Base-by-base conservation (phyloP, 2,113 vertebrate genomes). In the Callionymus lyra region DNA sequence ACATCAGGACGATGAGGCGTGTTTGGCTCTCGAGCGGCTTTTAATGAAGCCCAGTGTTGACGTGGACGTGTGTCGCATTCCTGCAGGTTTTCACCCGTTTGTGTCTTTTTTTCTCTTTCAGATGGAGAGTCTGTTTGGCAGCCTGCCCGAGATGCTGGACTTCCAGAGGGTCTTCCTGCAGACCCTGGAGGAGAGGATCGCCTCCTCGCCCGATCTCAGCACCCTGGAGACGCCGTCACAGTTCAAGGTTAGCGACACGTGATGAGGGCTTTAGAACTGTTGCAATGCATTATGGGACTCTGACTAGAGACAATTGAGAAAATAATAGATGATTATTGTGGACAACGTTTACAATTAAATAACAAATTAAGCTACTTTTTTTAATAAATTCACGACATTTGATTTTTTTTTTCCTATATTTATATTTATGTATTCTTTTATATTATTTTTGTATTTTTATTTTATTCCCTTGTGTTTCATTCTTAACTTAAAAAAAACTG, bases 41-140 rank as follows among this genome's bases (percentile, higher is more conserved):
- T 76, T 81, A 74, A 79, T 70, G 68, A 63, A 63, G 44, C 47
- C 41, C 45, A 38, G 41, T 12, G 43, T 34, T 44, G 50, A 69
- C 16, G 6, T 18, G 37, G 18, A 21, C 47, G 42, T 49, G 50
- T 34, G 45, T 10, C 54, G 38, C 19, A 40, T 57, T 45, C 44
- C 33, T 34, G 54, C 43, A 48, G 45, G 46, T 61, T 34, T 72
- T 65, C 53, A 9, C 67, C 52, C 54, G 33, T 4, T 10, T 4
- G 21, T n/a, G 6, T 13, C n/a, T 31, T 32, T 15, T 40, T 47
- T 44, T 41, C 38, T 15, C 8, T 41, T 27, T 31, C 12, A 98
- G 94, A 97, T 97, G 92, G 94, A 98, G 58, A 95, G 92, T n/a
- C 81, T 98, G 56, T 98, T 98, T 4, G 94, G 94, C 48, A 97